Conservation (phyloP, 2,797 vertebrate genomes). For the Eulemur albifrons region DNA sequence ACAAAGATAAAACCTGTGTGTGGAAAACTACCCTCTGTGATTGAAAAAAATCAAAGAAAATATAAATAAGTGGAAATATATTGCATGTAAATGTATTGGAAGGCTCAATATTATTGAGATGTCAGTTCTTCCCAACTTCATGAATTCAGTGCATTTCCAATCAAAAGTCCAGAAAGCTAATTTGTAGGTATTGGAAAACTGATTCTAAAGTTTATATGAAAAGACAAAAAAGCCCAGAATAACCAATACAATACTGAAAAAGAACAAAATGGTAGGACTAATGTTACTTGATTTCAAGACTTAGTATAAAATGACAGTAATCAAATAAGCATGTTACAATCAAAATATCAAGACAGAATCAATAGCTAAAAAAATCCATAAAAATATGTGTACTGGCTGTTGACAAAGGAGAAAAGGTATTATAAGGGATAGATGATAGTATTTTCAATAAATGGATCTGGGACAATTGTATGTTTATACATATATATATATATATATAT, state of each 20-base stretch:
- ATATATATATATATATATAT: too few species aligned
- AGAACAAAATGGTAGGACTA: background rate
- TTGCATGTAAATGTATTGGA: background rate
- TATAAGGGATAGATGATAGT: background rate
- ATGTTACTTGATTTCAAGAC: background rate
- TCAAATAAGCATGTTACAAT: background rate
- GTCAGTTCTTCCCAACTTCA: background rate
- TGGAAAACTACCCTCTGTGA: background rate
- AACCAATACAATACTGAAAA: background rate
- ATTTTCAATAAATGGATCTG: background rate
- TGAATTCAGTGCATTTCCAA: background rate
- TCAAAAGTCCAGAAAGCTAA: background rate
- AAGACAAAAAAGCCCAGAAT: background rate
- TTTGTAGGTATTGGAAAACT: background rate
- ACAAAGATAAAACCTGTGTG: background rate
- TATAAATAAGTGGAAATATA: background rate
- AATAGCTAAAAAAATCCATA: background rate
- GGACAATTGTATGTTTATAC: background rate
- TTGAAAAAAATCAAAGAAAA: background rate
- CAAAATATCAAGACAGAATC: background rate
- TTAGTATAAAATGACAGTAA: background rate
- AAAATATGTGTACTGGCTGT: background rate
- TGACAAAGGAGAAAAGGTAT: background rate
- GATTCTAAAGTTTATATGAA: background rate
- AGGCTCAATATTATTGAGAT: background rate